Percentiles rank a stretch among this genome's conserved stretches.
Conservation (phyloP, 1,140 invertebrate genomes). For the Platyscapa corneri region DNA sequence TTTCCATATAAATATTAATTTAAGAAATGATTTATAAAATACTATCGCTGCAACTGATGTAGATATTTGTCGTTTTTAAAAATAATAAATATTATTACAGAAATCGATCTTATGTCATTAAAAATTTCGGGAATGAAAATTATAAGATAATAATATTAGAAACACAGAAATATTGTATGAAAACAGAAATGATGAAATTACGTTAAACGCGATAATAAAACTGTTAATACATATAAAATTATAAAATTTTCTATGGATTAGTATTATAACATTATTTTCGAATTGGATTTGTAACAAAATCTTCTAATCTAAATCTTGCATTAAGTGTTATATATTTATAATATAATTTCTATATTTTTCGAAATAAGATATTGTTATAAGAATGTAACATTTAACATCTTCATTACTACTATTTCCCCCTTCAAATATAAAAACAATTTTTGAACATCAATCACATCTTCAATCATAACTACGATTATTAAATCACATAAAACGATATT, state of each 20-base stretch:
- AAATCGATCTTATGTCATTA: no score
- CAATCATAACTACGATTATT: background rate
- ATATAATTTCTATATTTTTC: background rate
- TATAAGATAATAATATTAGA: background rate
- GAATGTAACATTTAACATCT: background rate
- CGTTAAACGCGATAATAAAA: background rate
- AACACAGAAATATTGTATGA: background rate
- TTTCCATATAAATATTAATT: no score
- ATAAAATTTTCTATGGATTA: background rate
- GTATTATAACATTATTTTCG: background rate
- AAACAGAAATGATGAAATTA: background rate
- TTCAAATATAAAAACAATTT: background rate
- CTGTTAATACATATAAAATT: background rate
- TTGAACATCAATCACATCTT: background rate
- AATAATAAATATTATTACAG: no score
- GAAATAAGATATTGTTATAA: background rate
- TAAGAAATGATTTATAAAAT: no score
- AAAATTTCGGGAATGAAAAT: no score
- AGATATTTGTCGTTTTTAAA: no score
- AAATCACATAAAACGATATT: background rate
- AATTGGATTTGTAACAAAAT: background rate
- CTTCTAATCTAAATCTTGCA: background rate
- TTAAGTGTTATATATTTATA: background rate
- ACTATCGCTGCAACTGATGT: no score
- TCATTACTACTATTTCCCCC: background rate